Evolutionary conservation across 2,797 vertebrate genomes (phyloP).

Genomic region (Pogonophryne albipinna): DNA sequence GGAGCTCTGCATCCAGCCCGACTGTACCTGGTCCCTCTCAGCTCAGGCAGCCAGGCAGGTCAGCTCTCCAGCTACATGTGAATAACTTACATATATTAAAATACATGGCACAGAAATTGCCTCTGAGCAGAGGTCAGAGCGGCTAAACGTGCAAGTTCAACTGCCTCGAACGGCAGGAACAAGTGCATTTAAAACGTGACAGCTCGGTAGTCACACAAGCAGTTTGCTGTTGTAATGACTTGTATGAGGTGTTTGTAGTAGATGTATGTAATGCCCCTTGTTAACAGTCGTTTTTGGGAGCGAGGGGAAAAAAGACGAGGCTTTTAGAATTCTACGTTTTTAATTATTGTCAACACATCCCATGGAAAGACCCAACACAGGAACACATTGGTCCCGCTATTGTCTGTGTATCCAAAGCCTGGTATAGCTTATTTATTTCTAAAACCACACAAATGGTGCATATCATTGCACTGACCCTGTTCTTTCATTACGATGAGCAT

Average conservation of each 20-base stretch:
- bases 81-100: slow-evolving; percentile 79
- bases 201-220: slow-evolving; percentile 23
- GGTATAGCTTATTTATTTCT: neutral
- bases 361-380: slow-evolving; percentile 15
- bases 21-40: slow-evolving; percentile 59
- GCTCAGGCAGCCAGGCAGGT: slow-evolving; percentile 49
- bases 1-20: slow-evolving; percentile 60
- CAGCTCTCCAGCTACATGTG: slow-evolving; percentile 59
- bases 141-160: slow-evolving; percentile 68
- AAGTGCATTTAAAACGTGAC: slow-evolving; percentile 56
- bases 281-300: slow-evolving; percentile 10
- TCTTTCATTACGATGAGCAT: neutral
- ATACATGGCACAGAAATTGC: slow-evolving; percentile 67
- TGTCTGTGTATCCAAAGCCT: neutral
- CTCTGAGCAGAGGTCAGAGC: slow-evolving; percentile 66
- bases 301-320: neutral
- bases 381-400: neutral
- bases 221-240: slow-evolving; percentile 43
- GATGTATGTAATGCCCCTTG: slow-evolving; percentile 7
- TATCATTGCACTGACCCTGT: too few species aligned
- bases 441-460: neutral
- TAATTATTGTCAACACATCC: slow-evolving; percentile 3
- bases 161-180: slow-evolving; percentile 55
- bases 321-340: too few species aligned
- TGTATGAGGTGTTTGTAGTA: slow-evolving; percentile 11